Base-by-base conservation (phyloP, 64 coral and sea anemone species). In the Anthopleura sola region DNA sequence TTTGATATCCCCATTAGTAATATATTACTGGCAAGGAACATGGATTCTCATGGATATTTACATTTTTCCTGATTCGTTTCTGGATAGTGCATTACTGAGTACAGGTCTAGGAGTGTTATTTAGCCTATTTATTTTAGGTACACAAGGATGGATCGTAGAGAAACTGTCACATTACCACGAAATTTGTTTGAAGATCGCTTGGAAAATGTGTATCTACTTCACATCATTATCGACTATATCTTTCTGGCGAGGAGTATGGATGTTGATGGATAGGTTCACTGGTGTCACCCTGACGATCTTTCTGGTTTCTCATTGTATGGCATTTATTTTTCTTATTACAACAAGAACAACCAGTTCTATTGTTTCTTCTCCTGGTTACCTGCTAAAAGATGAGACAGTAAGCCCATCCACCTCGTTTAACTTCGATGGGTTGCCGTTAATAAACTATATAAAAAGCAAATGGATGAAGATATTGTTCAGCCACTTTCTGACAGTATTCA, bases 231-330 rank as follows among this genome's bases (percentile, higher is more conserved):
- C 60, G 2, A 37, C 6, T 34, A 53, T 91, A 17, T 32, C 44
- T 10, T 80, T 69, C n/a, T 91, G 89, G 89, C 44, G 84, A 91
- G 89, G 89, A 28, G 34, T 86, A 23, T 91, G 89, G 89, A 49
- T 86, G 23, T 0, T 86, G 20, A 23, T 86, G 12, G 89, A 91
- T 86, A 20, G 23, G n/a, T 66, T 64, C 48, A 51, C 89, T 19
- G 60, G 83, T 23, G n/a, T 55, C 6, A 28, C 53, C 13, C 8
- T 79, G 3, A 21, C 48, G 5, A 60, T 83, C 15, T 62, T 14
- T 49, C 9, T 33, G 36, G 40, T 91, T 17, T 86, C 29, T 17
- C 89, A 91, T 82, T 14, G 18, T 3, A 37, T 91, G 11, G 71
- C 79, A 12, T 86, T 86, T 32, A 36, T 69, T 0, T 51, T 86